Conservation (phyloP, 2,888 invertebrate genomes). For the Caenorhabditis wallacei region DNA sequence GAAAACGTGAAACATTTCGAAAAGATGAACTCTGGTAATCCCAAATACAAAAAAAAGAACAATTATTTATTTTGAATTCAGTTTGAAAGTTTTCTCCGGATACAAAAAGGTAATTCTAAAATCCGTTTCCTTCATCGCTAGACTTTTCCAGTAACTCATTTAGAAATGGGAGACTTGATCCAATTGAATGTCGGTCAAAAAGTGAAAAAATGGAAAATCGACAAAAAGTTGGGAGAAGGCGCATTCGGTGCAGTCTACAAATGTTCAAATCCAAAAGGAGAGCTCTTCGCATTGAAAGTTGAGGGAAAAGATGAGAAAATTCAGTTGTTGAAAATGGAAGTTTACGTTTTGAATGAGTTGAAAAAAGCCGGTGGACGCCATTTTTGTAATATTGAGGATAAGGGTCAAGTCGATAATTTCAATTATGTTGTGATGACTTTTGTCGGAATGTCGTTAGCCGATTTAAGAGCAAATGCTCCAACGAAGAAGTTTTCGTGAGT, state of each 20-base stretch:
- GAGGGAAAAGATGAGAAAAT: constrained; percentile 77
- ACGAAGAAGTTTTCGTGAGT: constrained; percentile 67
- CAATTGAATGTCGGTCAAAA: constrained; percentile 75
- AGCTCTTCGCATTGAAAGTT: constrained; percentile 77
- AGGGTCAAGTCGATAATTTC: constrained; percentile 71
- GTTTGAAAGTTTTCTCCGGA: constrained; percentile 37
- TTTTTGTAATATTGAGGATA: constrained; percentile 81
- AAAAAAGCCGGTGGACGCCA: constrained; percentile 75
- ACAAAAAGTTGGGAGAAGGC: constrained; percentile 79
- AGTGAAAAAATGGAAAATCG: constrained; percentile 76
- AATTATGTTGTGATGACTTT: constrained; percentile 80
- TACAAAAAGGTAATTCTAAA: constrained; percentile 33
- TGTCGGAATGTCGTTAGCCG: constrained; percentile 77
- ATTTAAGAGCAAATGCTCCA: constrained; percentile 60
- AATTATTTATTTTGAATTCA: constrained; percentile 13
- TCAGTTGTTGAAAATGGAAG: constrained; percentile 80
- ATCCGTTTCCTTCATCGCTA: neutral
- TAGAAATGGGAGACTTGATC: constrained; percentile 75
- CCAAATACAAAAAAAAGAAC: neutral
- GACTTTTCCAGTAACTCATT: constrained; percentile 38
- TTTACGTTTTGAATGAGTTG: constrained; percentile 76
- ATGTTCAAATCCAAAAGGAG: constrained; percentile 73
- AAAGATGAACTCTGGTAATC: too few relatives aligned
- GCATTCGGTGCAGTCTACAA: constrained; percentile 80
- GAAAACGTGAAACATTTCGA: too few relatives aligned